These are phyloP conservation scores for Metellina segmentata DNA, from an alignment of 2,888 invertebrate species.

Conservation along the genomic window DNA sequence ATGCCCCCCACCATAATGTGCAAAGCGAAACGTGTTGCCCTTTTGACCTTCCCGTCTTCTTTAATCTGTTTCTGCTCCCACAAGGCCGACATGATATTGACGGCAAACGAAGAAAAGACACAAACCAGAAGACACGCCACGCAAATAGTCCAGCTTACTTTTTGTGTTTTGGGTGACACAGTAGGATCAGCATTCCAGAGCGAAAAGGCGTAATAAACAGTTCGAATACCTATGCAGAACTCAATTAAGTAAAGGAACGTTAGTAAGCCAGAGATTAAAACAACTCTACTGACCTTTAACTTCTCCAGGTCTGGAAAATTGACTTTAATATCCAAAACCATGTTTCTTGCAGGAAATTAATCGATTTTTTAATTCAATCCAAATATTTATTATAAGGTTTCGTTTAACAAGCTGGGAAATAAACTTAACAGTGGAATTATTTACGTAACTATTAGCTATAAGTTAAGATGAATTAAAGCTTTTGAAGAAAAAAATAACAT, in stretches of 20 bases:
- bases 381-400: neutral
- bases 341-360: neutral
- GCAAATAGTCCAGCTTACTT: constrained; percentile 49
- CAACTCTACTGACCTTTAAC: constrained; percentile 39
- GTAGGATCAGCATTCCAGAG: constrained; percentile 39
- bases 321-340: constrained; percentile 24
- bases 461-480: neutral
- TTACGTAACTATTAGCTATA: neutral
- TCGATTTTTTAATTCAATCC: neutral
- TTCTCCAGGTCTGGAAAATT: constrained; percentile 2
- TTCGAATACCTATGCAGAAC: constrained; percentile 47
- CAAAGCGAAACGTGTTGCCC: constrained; percentile 20
- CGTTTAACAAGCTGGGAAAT: neutral
- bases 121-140: constrained; percentile 41
- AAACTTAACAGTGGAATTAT: neutral
- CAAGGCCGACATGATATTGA: constrained; percentile 60
- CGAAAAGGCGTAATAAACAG: constrained; percentile 48
- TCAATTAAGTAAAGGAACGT: constrained; percentile 61
- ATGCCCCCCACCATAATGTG: constrained; percentile 57
- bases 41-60: constrained; percentile 45
- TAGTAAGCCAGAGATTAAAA: constrained; percentile 52
- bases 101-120: constrained; percentile 7
- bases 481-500: neutral
- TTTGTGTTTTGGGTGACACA: neutral
- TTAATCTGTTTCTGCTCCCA: constrained; percentile 71